Base-by-base conservation (phyloP, 2,113 vertebrate species). In the Sorex fumeus region DNA sequence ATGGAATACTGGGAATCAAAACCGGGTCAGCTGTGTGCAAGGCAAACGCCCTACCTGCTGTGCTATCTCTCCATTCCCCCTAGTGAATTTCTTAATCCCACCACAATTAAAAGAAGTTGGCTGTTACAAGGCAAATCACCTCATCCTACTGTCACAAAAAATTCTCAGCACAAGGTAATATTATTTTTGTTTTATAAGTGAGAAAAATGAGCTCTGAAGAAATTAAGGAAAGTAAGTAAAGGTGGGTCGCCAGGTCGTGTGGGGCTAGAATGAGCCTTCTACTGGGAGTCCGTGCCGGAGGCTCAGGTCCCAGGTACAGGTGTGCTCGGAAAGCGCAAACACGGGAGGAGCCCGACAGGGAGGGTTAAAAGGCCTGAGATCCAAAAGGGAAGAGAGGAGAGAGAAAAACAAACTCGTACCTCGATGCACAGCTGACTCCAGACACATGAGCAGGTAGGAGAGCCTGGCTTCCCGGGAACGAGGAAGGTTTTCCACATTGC, bases 391-490 rank as follows among this genome's bases (percentile, higher is more conserved):
- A 72, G 70, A n/a, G 34, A n/a, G 34, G 27, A 75, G 25, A 67
- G 34, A 50, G 71, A 57, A 8, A 90, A 74, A 57, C 0, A 2
- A 71, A 36, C 7, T 19, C 94, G 45, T 53, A 99, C 99, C 99
- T 97, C 99, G 98, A 96, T 99, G 99, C 50, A 99, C 99, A 1
- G 99, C 98, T 1, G 99, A 99, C 96, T 99, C 99, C 4, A 99
- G 97, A 70, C 99, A 99, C 97, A 99, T 98, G 36, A 99, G 96
- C 43, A 99, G 98, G 87, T 99, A 99, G n/a, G 99, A 99, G 0
- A 99, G 99, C 1, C 99, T 98, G 53, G 99, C 99, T 88, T 99
- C 99, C 1, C 99, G 98, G 19, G 99, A 99, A 0, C 99, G 98
- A 0, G 99, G 99, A 86, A 99, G 98, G 77, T 98, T 99, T 96